A percentile compares a stretch with the other conserved stretches of the same genome.
Conservation (phyloP, 37 sponge, comb jelly and placozoan species). For the Eunapius fragilis region DNA sequence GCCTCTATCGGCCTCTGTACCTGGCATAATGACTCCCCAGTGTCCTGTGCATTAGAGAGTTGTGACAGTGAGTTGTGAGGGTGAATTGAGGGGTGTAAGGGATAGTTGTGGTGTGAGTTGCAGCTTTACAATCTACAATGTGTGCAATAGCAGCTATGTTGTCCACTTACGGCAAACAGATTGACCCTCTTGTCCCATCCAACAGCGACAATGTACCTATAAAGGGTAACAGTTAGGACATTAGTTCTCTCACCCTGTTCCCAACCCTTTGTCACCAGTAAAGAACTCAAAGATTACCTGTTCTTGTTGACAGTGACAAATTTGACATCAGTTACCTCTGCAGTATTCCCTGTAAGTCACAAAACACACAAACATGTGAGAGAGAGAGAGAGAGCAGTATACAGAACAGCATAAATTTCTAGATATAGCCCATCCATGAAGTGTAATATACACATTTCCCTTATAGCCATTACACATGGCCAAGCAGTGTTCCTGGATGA, state of each 20-base stretch:
- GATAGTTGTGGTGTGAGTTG: too few species aligned
- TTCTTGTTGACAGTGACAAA: conserved; percentile 71
- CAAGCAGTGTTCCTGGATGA: too few species aligned
- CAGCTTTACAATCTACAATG: background rate
- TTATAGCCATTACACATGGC: too few species aligned
- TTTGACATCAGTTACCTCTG: conserved; percentile 49
- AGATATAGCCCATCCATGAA: too few species aligned
- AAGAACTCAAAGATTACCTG: too few species aligned
- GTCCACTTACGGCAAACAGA: conserved; percentile 76
- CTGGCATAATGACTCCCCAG: conserved; percentile 9
- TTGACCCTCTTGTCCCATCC: conserved; percentile 92
- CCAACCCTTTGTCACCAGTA: too few species aligned
- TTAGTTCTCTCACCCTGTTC: too few species aligned
- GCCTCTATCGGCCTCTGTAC: conserved; percentile 24
- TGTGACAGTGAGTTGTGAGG: too few species aligned
- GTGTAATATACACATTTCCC: too few species aligned
- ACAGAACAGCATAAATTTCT: background rate
- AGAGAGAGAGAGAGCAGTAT: background rate
- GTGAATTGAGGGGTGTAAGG: too few species aligned
- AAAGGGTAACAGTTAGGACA: too few species aligned
- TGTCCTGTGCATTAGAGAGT: conserved; percentile 42
- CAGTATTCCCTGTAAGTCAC: conserved; percentile 24
- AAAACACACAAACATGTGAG: background rate
- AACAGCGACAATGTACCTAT: conserved; percentile 83
- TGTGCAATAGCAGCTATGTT: background rate